Percentiles rank a stretch among this genome's conserved stretches.
Conservation (phyloP, 2,113 vertebrate species). For the Nansenia antarctica region DNA sequence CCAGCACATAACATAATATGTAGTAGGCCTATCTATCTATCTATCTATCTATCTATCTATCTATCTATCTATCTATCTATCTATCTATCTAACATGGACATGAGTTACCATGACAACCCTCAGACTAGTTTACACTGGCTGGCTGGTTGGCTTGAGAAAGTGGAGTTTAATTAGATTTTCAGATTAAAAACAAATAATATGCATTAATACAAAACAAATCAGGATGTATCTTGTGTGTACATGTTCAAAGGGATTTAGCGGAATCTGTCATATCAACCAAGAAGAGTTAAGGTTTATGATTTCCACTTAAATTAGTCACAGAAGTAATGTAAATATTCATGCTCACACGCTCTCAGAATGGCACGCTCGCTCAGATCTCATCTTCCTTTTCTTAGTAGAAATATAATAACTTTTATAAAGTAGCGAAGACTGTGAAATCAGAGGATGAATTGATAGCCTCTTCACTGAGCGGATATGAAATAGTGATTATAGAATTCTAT, state of each 20-base stretch:
- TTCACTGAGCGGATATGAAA: not conserved
- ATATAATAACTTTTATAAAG: conserved; percentile 42
- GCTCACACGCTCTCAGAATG: conserved; percentile 40
- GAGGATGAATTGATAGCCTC: not conserved
- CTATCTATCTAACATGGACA: not conserved
- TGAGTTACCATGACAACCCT: not conserved
- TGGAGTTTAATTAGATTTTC: not conserved
- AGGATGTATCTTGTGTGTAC: conserved; percentile 16
- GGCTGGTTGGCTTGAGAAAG: not conserved
- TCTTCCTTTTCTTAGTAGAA: not conserved
- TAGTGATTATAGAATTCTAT: conserved; percentile 6
- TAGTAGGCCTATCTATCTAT: no score
- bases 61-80: no score
- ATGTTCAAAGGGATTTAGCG: conserved; percentile 1
- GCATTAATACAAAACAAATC: conserved; percentile 33
- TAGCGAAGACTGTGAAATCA: not conserved
- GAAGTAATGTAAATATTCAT: conserved; percentile 33
- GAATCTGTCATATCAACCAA: conserved; percentile 27
- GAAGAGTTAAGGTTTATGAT: conserved; percentile 36
- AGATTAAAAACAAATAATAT: not conserved
- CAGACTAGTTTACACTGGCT: not conserved
- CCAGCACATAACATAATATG: no score
- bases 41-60: no score
- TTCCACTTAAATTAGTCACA: conserved; percentile 55
- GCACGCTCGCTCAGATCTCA: conserved; percentile 59